A percentile compares a stretch with the other conserved stretches of the same genome.
These are phyloP conservation scores for Vombatus ursinus DNA, from an alignment of 2,113 vertebrate species.

Conservation along the genomic window DNA sequence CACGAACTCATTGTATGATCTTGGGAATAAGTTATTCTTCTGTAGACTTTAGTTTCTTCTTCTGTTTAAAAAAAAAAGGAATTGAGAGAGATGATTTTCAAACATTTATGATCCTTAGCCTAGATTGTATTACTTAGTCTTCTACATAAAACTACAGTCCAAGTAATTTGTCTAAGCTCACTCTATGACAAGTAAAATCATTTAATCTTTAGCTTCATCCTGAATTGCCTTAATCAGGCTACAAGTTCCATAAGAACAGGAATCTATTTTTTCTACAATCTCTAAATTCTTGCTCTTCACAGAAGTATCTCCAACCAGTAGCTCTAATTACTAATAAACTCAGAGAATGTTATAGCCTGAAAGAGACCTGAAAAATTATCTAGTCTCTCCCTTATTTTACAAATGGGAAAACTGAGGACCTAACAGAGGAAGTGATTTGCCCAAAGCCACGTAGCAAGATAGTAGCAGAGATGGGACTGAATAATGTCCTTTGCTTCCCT, in stretches of 20 bases:
- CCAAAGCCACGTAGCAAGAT: not conserved
- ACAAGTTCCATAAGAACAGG: not conserved
- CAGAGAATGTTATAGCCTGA: not conserved
- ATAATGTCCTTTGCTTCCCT: not conserved
- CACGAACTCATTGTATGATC: not conserved
- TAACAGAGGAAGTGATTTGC: not conserved
- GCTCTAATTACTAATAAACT: not conserved
- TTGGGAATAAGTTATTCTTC: not conserved
- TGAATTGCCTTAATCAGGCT: not conserved
- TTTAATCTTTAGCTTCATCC: not conserved
- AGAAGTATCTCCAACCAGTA: not conserved
- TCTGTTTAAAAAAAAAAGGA: conserved; percentile 4
- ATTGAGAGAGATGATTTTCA: not conserved
- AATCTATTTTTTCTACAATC: not conserved
- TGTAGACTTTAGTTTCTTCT: conserved; percentile 23
- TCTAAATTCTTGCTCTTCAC: not conserved
- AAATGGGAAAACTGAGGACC: not conserved
- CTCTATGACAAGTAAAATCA: not conserved
- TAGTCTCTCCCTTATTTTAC: not conserved
- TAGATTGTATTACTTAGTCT: not conserved
- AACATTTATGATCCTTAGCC: not conserved
- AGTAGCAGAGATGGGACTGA: not conserved
- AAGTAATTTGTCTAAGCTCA: not conserved
- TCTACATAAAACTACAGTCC: not conserved
- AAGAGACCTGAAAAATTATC: not conserved